These are phyloP conservation scores for Drosophila parabipectinata DNA, from an alignment of 1,140 invertebrate genomes.

Conservation along the genomic window DNA sequence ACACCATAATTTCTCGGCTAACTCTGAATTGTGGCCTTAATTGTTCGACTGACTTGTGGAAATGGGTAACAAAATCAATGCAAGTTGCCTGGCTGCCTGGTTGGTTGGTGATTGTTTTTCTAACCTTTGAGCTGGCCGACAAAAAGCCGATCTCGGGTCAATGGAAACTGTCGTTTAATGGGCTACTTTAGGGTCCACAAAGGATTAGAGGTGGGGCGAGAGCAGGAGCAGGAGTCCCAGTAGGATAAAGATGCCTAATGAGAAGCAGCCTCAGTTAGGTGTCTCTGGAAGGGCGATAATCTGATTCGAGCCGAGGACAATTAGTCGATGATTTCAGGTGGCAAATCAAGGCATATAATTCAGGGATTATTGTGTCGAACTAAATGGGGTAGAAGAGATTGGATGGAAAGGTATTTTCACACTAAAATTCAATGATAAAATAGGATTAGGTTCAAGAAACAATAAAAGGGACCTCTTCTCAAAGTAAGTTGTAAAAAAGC, in stretches of 20 bases:
- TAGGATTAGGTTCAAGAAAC: not conserved
- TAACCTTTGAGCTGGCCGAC: constrained; percentile 72
- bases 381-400: constrained; percentile 16
- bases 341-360: constrained; percentile 50
- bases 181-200: constrained; percentile 62
- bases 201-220: constrained; percentile 45
- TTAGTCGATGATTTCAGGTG: constrained; percentile 52
- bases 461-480: not conserved
- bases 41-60: constrained; percentile 61
- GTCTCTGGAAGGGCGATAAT: constrained; percentile 51
- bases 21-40: constrained; percentile 75
- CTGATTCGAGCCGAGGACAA: constrained; percentile 38
- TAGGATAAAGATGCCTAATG: constrained; percentile 66
- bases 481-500: not conserved
- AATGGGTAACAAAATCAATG: constrained; percentile 62
- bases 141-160: constrained; percentile 41
- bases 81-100: constrained; percentile 42
- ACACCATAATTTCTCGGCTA: constrained; percentile 78
- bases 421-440: not conserved
- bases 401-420: constrained; percentile 6
- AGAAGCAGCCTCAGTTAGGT: constrained; percentile 30
- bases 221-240: constrained; percentile 11
- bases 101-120: constrained; percentile 52
- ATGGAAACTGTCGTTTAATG: constrained; percentile 71
- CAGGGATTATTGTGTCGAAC: constrained; percentile 33